Evolutionary conservation across 37 sponge, comb jelly and placozoan genomes (phyloP).

Genomic region (Aphrocallistes beatrix): DNA sequence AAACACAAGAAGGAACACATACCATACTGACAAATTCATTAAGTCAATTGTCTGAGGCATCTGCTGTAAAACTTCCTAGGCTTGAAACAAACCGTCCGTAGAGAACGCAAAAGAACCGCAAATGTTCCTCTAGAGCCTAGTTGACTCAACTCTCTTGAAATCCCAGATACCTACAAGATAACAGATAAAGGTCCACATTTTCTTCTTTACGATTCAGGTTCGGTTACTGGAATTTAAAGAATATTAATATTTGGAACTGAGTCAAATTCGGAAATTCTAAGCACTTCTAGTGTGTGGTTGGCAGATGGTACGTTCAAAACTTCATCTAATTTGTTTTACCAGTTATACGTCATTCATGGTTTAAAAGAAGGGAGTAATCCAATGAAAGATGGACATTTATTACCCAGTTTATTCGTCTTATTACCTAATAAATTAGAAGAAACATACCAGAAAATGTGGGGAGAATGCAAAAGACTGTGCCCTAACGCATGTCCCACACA

Average conservation of each 20-base stretch:
- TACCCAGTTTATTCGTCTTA: not conserved
- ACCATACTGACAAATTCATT: not conserved
- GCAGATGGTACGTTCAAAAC: not conserved
- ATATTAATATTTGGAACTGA: not conserved
- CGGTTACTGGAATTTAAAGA: not conserved
- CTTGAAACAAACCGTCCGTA: not conserved
- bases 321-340: not conserved
- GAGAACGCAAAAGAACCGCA: not conserved
- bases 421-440: not conserved
- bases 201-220: too few species aligned
- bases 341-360: not conserved
- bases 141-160: not conserved
- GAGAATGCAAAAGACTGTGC: not conserved
- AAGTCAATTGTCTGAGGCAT: not conserved
- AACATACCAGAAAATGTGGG: not conserved
- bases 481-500: not conserved
- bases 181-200: not conserved
- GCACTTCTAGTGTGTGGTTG: not conserved
- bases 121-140: not conserved
- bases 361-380: not conserved
- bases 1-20: too few species aligned
- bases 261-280: not conserved
- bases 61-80: not conserved
- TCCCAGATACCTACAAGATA: not conserved
- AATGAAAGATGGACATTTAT: conserved; percentile 11